These are phyloP conservation scores for Lampris megalopsis DNA, from an alignment of 2,113 vertebrate genomes.

Conservation along the genomic window DNA sequence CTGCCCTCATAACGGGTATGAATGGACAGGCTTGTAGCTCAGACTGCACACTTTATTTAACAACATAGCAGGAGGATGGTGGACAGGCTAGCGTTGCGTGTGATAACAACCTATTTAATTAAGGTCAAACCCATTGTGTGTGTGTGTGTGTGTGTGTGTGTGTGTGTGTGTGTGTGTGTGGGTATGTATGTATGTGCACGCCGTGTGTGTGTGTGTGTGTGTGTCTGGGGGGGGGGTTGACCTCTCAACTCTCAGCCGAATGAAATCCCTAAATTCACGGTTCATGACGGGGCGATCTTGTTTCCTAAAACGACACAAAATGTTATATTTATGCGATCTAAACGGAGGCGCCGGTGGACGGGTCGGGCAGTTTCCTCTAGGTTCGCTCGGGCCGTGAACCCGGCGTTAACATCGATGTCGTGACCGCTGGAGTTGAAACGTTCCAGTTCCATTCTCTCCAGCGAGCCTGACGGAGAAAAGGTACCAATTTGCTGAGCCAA, in stretches of 20 bases:
- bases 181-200: too few relatives aligned
- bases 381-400: neutral
- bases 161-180: neutral
- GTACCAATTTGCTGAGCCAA: neutral
- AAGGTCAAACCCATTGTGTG: conserved; percentile 63
- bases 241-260: too few relatives aligned
- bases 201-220: too few relatives aligned
- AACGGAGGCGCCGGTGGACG: neutral
- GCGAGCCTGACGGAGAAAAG: neutral
- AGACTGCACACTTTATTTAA: conserved; percentile 48
- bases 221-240: too few relatives aligned
- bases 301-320: neutral
- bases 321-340: neutral
- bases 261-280: too few relatives aligned
- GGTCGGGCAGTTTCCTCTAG: neutral
- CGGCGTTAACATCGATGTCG: neutral
- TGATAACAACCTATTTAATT: conserved; percentile 48
- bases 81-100: conserved; percentile 42
- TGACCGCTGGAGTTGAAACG: conserved; percentile 10
- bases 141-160: neutral
- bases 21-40: conserved; percentile 71
- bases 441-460: conserved; percentile 9
- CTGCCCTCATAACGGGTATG: conserved; percentile 66
- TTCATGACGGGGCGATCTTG: neutral
- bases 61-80: conserved; percentile 55